These are phyloP conservation scores for Agelas oroides DNA, from an alignment of 37 sponge, comb jelly and placozoan genomes.

Conservation along the genomic window DNA sequence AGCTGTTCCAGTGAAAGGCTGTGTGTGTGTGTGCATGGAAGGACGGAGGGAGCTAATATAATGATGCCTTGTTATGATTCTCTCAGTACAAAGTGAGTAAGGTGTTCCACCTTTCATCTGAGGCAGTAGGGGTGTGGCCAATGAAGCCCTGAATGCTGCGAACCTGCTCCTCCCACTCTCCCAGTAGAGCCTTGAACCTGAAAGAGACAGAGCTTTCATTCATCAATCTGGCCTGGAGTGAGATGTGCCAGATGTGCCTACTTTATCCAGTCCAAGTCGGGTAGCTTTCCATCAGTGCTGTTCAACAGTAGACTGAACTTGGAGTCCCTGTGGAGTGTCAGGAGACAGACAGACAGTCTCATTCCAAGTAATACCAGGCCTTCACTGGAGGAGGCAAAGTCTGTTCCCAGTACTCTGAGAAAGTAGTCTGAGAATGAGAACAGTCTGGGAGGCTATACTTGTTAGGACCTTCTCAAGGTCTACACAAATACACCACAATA, in stretches of 20 bases:
- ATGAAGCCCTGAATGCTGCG: conserved; percentile 19
- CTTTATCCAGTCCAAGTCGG: conserved; percentile 71
- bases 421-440: background rate
- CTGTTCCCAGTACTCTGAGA: background rate
- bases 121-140: background rate
- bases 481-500: too few species aligned
- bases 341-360: background rate
- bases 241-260: too few species aligned
- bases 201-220: too few species aligned
- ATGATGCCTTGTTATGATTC: too few species aligned
- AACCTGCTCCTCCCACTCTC: conserved; percentile 41
- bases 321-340: conserved; percentile 41
- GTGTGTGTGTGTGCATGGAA: background rate
- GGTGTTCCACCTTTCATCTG: background rate
- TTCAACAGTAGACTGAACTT: conserved; percentile 27
- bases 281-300: conserved; percentile 27
- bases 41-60: too few species aligned
- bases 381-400: too few species aligned
- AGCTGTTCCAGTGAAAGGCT: conserved; percentile 45
- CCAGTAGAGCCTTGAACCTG: conserved; percentile 31
- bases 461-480: too few species aligned
- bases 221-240: too few species aligned
- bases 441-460: too few species aligned
- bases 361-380: too few species aligned
- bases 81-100: too few species aligned